Conservation (phyloP, 2,888 invertebrate species). For the Drymonia ruficornis region DNA sequence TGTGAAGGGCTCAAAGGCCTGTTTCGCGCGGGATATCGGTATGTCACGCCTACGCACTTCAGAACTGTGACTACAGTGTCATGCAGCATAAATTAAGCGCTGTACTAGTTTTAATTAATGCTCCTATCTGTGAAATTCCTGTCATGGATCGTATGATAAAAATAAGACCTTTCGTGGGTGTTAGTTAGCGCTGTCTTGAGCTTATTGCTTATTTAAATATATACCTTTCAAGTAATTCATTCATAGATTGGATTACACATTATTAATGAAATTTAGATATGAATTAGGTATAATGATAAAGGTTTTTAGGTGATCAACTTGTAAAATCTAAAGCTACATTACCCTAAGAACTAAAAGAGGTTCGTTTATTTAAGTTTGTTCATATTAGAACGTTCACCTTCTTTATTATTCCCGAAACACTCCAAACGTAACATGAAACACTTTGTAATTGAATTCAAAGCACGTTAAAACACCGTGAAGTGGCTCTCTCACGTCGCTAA, state of each 20-base stretch:
- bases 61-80: constrained; percentile 22
- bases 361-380: not conserved
- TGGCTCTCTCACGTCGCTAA: not conserved
- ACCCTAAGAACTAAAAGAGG: no score
- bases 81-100: constrained; percentile 20
- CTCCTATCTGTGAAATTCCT: constrained; percentile 4
- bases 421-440: constrained; percentile 14
- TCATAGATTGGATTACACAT: no score
- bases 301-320: no score
- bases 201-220: no score
- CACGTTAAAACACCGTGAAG: constrained; percentile 23
- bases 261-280: no score
- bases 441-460: constrained; percentile 34
- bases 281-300: no score
- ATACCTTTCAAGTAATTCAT: not conserved
- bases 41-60: constrained; percentile 32
- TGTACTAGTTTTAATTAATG: constrained; percentile 14
- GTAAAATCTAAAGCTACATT: no score
- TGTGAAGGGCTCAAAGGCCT: constrained; percentile 28
- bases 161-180: not conserved
- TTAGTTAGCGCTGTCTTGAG: not conserved
- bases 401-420: constrained; percentile 8
- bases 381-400: not conserved
- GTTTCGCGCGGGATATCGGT: constrained; percentile 19
- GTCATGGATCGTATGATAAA: not conserved